phyloP scores from a whole-genome alignment of 2,888 invertebrate genomes.

The Lochmaea capreae region DNA sequence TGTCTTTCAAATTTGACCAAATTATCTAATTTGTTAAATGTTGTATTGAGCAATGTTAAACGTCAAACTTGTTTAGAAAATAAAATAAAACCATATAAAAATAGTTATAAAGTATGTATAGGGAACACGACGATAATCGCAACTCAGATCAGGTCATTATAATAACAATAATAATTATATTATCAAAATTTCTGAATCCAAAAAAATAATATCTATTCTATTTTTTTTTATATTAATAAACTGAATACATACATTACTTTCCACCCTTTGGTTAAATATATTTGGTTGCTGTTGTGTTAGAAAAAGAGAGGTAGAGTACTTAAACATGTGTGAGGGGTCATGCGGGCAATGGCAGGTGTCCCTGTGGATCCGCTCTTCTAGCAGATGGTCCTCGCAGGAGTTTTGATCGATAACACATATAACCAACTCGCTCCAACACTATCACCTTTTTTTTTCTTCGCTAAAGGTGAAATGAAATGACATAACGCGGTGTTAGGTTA shows the following conservation, averaged over 20 bases:
- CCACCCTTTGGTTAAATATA: slow-evolving; percentile 31
- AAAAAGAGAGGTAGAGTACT: slow-evolving; percentile 36
- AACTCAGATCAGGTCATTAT: too few species aligned
- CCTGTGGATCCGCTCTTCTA: slow-evolving; percentile 52
- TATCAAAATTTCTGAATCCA: too few species aligned
- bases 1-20: too few species aligned
- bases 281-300: slow-evolving; percentile 35
- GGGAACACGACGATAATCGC: too few species aligned
- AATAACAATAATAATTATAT: too few species aligned
- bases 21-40: too few species aligned
- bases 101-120: too few species aligned
- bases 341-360: slow-evolving; percentile 60
- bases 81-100: too few species aligned
- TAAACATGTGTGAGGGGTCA: slow-evolving; percentile 57
- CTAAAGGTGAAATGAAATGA: slow-evolving; percentile 22
- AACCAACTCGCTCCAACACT: slow-evolving; percentile 13
- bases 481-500: slow-evolving; percentile 21
- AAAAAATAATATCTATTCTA: background rate
- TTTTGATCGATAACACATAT: slow-evolving; percentile 44
- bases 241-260: slow-evolving; percentile 7
- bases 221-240: slow-evolving; percentile 2
- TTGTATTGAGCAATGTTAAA: too few species aligned
- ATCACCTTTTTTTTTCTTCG: slow-evolving; percentile 14
- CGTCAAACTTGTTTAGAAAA: too few species aligned
- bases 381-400: slow-evolving; percentile 52